Conservation (phyloP, 1,140 invertebrate species). For the Anastrepha ludens region DNA sequence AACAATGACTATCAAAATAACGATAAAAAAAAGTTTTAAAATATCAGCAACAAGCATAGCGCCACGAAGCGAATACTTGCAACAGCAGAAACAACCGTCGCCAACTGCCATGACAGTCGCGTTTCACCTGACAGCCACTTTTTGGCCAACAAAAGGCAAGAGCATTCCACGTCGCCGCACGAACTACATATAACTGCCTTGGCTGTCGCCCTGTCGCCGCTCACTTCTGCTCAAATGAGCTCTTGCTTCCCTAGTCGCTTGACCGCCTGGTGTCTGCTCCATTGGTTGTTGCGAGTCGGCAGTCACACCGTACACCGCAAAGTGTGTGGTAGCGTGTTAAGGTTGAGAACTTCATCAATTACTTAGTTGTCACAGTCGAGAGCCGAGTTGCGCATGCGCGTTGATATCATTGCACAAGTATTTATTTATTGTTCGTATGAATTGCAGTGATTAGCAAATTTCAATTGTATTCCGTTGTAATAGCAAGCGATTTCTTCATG, state of each 20-base stretch:
- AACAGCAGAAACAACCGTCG: not conserved
- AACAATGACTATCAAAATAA: not conserved
- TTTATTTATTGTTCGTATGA: constrained; percentile 48
- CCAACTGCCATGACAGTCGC: constrained; percentile 42
- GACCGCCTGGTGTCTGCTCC: not conserved
- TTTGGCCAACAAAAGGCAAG: constrained; percentile 26
- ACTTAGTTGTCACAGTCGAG: constrained; percentile 46
- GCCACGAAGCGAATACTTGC: not conserved
- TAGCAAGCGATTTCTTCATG: not conserved
- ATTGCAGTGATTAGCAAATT: constrained; percentile 37
- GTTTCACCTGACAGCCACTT: constrained; percentile 44
- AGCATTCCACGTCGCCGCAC: constrained; percentile 17
- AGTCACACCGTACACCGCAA: not conserved
- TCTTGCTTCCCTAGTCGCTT: not conserved
- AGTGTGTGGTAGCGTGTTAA: constrained; percentile 49
- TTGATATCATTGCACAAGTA: constrained; percentile 27
- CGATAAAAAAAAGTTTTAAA: not conserved
- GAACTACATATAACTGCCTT: not conserved
- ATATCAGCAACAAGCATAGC: not conserved
- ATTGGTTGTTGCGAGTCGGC: not conserved
- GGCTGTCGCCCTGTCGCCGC: not conserved
- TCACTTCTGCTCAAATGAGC: not conserved
- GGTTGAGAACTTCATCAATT: constrained; percentile 52
- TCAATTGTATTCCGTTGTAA: constrained; percentile 34
- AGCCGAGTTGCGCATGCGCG: constrained; percentile 19